Conservation (phyloP, 2,797 vertebrate species). For the Eospalax fontanierii region DNA sequence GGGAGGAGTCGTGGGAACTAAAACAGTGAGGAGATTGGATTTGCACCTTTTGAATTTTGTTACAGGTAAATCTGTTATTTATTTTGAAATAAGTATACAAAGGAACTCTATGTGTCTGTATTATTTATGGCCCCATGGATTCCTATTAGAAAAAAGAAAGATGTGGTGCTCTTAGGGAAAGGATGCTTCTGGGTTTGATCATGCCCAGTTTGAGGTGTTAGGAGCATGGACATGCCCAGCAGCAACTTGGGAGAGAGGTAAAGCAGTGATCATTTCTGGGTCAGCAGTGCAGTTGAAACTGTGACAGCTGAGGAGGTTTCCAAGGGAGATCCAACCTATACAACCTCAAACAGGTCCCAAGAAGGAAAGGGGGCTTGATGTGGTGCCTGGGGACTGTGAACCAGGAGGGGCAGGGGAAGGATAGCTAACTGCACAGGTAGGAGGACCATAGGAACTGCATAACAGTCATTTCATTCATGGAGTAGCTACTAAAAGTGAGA, state of each 20-base stretch:
- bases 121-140: not conserved
- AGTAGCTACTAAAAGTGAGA: not conserved
- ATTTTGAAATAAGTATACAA: constrained; percentile 26
- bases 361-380: not conserved
- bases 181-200: constrained; percentile 32
- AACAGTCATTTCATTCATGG: not conserved
- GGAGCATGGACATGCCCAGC: not conserved
- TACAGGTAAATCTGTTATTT: constrained; percentile 39
- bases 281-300: not conserved
- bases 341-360: not conserved
- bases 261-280: not conserved
- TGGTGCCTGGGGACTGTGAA: not conserved
- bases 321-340: not conserved
- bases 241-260: not conserved
- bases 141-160: not conserved
- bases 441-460: not conserved
- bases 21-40: not conserved
- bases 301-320: not conserved
- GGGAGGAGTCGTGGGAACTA: not conserved
- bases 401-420: not conserved
- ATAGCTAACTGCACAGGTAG: not conserved
- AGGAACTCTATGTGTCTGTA: not conserved
- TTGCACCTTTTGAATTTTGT: constrained; percentile 16
- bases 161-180: not conserved
- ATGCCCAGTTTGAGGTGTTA: not conserved